These are phyloP conservation scores for Ctenomys sociabilis DNA, from an alignment of 2,113 vertebrate species.

Conservation along the genomic window DNA sequence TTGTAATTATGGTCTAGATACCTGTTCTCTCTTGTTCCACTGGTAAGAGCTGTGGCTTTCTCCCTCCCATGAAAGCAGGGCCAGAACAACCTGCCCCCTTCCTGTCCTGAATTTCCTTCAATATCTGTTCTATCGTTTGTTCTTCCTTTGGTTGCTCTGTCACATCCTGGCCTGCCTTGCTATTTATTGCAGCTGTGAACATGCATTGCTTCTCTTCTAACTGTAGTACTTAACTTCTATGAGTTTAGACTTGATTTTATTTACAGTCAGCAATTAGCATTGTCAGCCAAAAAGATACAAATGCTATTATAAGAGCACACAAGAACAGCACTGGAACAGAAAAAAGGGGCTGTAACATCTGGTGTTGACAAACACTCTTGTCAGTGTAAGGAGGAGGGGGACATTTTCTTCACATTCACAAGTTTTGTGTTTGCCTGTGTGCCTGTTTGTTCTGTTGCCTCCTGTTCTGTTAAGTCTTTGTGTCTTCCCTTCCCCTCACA, in stretches of 20 bases:
- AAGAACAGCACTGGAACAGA: not conserved
- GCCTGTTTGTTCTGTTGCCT: not conserved
- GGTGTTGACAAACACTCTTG: not conserved
- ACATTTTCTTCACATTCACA: not conserved
- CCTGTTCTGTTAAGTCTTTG: conserved; percentile 43
- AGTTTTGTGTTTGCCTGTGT: conserved; percentile 16
- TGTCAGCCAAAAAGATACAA: not conserved
- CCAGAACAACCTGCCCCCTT: not conserved
- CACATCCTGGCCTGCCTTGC: not conserved
- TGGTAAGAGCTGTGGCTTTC: not conserved
- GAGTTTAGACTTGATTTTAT: conserved; percentile 21
- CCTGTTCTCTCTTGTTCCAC: not conserved
- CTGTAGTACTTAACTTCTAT: not conserved
- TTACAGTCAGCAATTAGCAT: not conserved
- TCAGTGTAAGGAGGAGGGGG: not conserved
- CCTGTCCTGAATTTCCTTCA: not conserved
- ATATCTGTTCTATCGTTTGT: not conserved
- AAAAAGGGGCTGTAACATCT: not conserved
- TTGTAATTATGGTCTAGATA: not conserved
- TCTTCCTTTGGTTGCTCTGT: not conserved
- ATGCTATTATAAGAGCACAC: not conserved
- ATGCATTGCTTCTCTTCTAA: conserved; percentile 1
- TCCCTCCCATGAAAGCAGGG: not conserved
- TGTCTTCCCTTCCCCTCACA: not conserved
- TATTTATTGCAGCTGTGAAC: not conserved